Conservation (phyloP, 2,797 vertebrate genomes). For the Syngnathus rostellatus region DNA sequence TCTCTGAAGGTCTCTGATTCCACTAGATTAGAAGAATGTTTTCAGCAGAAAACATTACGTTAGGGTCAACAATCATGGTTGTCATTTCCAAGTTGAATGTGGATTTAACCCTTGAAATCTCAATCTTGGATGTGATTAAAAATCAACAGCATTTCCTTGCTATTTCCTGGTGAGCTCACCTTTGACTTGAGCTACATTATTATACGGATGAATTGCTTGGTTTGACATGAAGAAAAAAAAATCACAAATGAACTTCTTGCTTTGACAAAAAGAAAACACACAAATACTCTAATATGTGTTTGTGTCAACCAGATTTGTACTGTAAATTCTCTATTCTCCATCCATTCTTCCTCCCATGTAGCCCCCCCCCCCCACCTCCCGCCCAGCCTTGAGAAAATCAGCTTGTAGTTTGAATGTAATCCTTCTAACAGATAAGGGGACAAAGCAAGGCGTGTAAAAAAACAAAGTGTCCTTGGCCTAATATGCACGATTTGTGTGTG, state of each 20-base stretch:
- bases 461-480: conserved; percentile 6
- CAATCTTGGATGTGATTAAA: not conserved
- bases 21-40: not conserved
- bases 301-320: not conserved
- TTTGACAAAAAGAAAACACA: not conserved
- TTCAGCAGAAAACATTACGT: not conserved
- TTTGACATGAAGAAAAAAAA: not conserved
- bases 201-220: not conserved
- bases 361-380: too few relatives aligned
- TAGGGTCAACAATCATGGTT: not conserved
- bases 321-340: not conserved
- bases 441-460: not conserved
- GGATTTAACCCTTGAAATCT: not conserved
- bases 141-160: not conserved
- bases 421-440: not conserved
- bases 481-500: not conserved
- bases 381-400: not conserved
- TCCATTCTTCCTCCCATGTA: not conserved
- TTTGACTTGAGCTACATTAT: not conserved
- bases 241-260: not conserved
- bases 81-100: not conserved
- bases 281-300: not conserved
- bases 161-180: not conserved
- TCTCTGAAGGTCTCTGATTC: too few relatives aligned
- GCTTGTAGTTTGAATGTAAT: conserved; percentile 5